Evolutionary conservation across 1,140 invertebrate species (phyloP).

Genomic region (Linepithema humile): DNA sequence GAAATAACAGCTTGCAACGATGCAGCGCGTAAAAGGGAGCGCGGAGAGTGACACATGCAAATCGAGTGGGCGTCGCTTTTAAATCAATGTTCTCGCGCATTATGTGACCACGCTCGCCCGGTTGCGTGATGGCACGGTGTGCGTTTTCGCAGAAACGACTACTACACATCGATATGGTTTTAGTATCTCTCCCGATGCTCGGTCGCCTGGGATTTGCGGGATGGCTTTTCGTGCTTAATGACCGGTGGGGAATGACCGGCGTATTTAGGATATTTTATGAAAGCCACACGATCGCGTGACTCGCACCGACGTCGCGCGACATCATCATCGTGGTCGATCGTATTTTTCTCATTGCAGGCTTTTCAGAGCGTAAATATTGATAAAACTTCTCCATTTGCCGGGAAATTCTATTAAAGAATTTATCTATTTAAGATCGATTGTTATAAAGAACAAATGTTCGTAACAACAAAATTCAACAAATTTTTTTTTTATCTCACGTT

Average conservation of each 20-base stretch:
- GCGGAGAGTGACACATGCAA: slow-evolving; percentile 54
- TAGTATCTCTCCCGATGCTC: background rate
- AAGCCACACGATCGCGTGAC: slow-evolving; percentile 57
- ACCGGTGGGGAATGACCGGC: background rate
- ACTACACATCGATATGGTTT: slow-evolving; percentile 23
- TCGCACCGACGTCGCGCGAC: background rate
- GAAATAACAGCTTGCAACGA: slow-evolving; percentile 53
- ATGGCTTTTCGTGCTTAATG: slow-evolving; percentile 56
- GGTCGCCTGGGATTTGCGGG: background rate
- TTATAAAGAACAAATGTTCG: background rate
- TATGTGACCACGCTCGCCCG: slow-evolving; percentile 22
- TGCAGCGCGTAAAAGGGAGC: slow-evolving; percentile 21
- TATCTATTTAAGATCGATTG: background rate
- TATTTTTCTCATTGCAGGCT: background rate
- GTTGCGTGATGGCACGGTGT: slow-evolving; percentile 1
- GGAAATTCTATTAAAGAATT: background rate
- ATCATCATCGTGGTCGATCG: background rate
- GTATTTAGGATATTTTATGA: slow-evolving; percentile 59
- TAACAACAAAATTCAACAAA: too few relatives aligned
- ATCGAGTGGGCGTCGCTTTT: slow-evolving; percentile 66
- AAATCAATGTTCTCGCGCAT: slow-evolving; percentile 70
- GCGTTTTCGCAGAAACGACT: slow-evolving; percentile 15
- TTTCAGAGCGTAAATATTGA: background rate
- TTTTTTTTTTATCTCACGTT: background rate
- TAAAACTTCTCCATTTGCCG: background rate